phyloP scores from a whole-genome alignment of 1,140 invertebrate species.

The Hydropsyche tenuis region DNA sequence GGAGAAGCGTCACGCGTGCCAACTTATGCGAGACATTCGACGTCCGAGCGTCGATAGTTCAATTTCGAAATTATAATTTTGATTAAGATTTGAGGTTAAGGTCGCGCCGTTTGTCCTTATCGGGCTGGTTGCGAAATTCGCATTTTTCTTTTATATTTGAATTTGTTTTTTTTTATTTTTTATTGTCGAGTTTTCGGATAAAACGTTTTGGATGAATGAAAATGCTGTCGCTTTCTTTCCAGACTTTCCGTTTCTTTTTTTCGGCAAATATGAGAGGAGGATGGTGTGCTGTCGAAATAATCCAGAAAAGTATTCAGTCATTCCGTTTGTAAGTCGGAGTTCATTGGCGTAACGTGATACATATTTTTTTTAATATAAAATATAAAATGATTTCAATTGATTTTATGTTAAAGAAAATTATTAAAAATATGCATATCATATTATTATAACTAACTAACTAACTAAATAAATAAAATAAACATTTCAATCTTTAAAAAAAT shows the following conservation, averaged over 20 bases:
- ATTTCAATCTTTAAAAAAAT: too few species aligned
- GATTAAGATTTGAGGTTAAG: constrained; percentile 3
- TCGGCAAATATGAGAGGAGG: constrained; percentile 21
- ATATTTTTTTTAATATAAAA: neutral
- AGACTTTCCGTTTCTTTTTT: neutral
- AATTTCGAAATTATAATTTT: constrained; percentile 8
- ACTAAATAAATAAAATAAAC: too few species aligned
- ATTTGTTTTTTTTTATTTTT: too few species aligned
- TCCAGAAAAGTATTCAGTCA: constrained; percentile 25
- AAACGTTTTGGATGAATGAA: too few species aligned
- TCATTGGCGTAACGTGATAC: neutral
- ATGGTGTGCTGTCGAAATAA: constrained; percentile 11
- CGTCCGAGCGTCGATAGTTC: neutral
- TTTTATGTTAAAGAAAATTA: too few species aligned
- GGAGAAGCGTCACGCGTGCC: constrained; percentile 25
- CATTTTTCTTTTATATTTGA: too few species aligned
- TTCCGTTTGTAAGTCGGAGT: constrained; percentile 19
- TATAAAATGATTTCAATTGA: neutral
- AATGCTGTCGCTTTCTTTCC: too few species aligned
- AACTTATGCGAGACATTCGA: constrained; percentile 26
- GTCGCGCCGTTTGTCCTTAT: neutral
- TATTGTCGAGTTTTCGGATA: too few species aligned
- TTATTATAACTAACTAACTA: too few species aligned
- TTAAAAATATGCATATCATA: neutral
- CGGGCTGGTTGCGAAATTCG: too few species aligned